phyloP scores from a whole-genome alignment of 1,140 invertebrate genomes.

The Anastrepha obliqua region DNA sequence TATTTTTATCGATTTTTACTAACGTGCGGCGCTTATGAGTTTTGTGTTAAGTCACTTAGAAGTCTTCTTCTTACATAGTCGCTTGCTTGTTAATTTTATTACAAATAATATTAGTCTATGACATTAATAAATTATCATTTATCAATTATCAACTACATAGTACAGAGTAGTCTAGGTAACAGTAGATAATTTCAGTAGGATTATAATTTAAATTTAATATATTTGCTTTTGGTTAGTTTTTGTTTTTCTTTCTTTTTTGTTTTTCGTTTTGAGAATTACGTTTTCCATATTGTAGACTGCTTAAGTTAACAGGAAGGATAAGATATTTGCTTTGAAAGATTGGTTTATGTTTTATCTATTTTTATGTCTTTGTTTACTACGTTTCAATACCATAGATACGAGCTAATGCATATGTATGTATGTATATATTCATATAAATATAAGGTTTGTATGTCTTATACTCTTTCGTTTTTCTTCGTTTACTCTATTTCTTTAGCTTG shows the following conservation, averaged over 20 bases:
- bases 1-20: constrained; percentile 19
- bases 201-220: constrained; percentile 53
- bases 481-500: background rate
- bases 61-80: constrained; percentile 47
- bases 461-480: background rate
- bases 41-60: constrained; percentile 53
- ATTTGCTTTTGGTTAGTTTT: background rate
- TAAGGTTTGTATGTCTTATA: constrained; percentile 11
- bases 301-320: constrained; percentile 50
- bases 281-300: constrained; percentile 45
- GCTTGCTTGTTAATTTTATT: constrained; percentile 31
- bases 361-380: constrained; percentile 27
- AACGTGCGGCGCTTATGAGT: constrained; percentile 38
- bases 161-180: constrained; percentile 52
- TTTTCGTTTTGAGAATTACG: constrained; percentile 61
- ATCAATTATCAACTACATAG: constrained; percentile 49
- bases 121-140: constrained; percentile 32
- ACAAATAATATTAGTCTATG: constrained; percentile 51
- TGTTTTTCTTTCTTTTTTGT: background rate
- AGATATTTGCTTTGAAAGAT: constrained; percentile 25
- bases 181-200: constrained; percentile 47
- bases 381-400: constrained; percentile 56
- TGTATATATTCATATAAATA: background rate
- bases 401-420: background rate
- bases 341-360: constrained; percentile 44